Percentiles rank a stretch among this genome's conserved stretches.
Evolutionary conservation across 2,888 invertebrate species (phyloP).

Genomic region (Heteropelma amictum): DNA sequence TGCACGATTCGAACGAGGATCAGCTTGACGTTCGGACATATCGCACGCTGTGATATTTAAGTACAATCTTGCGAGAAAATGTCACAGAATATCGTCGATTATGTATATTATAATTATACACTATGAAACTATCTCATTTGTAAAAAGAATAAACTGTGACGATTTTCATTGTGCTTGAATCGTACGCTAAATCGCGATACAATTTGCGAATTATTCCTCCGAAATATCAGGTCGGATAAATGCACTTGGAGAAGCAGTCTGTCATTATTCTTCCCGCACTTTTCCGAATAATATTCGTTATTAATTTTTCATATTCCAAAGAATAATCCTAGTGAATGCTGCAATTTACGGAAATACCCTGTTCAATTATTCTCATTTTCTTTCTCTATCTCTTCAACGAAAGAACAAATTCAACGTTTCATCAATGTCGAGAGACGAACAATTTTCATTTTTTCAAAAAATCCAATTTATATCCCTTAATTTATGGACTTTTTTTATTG

Average conservation of each 20-base stretch:
- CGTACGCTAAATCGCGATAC: no score
- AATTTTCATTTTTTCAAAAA: no score
- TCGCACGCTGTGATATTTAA: constrained; percentile 30
- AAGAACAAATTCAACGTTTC: constrained; percentile 5
- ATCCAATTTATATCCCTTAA: no score
- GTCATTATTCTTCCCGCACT: neutral
- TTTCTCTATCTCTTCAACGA: constrained; percentile 2
- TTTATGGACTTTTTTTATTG: no score
- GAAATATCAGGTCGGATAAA: constrained; percentile 31
- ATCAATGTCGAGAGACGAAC: neutral
- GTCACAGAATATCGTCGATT: constrained; percentile 33
- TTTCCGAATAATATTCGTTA: no score
- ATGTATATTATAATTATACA: constrained; percentile 10
- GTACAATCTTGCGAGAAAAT: constrained; percentile 44
- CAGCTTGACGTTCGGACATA: neutral
- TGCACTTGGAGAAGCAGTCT: constrained; percentile 19
- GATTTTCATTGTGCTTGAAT: constrained; percentile 9
- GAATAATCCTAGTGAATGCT: constrained; percentile 30
- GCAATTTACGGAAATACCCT: constrained; percentile 48
- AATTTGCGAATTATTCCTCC: no score
- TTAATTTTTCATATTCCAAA: no score
- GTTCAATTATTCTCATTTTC: constrained; percentile 35
- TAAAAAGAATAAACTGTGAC: constrained; percentile 27
- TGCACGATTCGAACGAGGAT: no score
- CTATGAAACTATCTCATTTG: neutral